A percentile compares a stretch with the other conserved stretches of the same genome.
These are phyloP conservation scores for Syndactyla subalaris DNA, from an alignment of 2,797 vertebrate genomes.

Conservation along the genomic window DNA sequence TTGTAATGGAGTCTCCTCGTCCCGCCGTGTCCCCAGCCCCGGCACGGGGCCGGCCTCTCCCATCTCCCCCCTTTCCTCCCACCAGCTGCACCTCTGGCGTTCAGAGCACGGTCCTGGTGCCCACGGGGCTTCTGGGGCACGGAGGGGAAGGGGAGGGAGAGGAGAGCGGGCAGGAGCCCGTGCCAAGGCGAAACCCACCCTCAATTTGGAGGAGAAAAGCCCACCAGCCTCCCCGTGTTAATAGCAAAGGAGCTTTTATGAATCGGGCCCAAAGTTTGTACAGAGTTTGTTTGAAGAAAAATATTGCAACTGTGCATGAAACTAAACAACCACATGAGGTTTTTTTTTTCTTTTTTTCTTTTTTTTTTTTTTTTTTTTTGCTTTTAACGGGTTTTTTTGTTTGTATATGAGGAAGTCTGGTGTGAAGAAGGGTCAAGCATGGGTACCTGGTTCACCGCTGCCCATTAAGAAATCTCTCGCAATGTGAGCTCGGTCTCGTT, in stretches of 20 bases:
- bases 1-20: neutral
- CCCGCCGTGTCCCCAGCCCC: neutral
- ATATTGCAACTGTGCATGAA: constrained; percentile 81
- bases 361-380: neutral
- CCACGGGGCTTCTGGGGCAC: neutral
- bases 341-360: constrained; percentile 23
- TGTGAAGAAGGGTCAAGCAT: constrained; percentile 79
- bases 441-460: constrained; percentile 76
- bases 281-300: constrained; percentile 79
- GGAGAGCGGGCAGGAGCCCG: neutral
- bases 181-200: neutral
- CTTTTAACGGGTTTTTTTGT: constrained; percentile 19
- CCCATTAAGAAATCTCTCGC: constrained; percentile 65
- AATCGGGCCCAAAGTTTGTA: constrained; percentile 84
- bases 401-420: constrained; percentile 76
- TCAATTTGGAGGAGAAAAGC: constrained; percentile 48
- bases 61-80: neutral
- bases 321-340: constrained; percentile 80
- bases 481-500: neutral
- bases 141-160: constrained; percentile 15
- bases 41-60: neutral
- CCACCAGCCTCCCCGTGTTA: constrained; percentile 79
- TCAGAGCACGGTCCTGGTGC: neutral
- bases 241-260: constrained; percentile 81
- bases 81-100: neutral